A percentile compares a stretch with the other conserved stretches of the same genome.
phyloP scores from a whole-genome alignment of 2,797 vertebrate genomes.

The Dallia pectoralis region DNA sequence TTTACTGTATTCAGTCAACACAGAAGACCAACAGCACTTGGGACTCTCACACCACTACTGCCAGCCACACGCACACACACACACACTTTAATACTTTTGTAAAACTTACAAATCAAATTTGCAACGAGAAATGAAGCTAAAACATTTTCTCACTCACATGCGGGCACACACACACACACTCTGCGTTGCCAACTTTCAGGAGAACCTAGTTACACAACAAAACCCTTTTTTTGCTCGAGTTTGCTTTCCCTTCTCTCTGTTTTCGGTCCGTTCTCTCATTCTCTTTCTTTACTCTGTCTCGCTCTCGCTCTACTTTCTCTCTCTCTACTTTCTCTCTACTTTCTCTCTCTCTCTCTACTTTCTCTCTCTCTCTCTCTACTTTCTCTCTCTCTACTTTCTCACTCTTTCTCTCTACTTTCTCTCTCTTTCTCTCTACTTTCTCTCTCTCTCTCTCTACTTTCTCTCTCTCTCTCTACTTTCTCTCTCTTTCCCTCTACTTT shows the following conservation, averaged over 20 bases:
- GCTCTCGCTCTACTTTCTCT: background rate
- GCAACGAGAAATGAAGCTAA: too few species aligned
- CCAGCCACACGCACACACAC: background rate
- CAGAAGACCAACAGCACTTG: background rate
- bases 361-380: background rate
- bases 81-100: background rate
- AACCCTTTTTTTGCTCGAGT: background rate
- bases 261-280: background rate
- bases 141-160: background rate
- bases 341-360: background rate
- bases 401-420: background rate
- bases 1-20: background rate
- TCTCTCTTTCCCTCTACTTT: background rate
- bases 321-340: background rate
- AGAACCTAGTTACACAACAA: background rate
- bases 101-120: too few species aligned
- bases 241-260: background rate
- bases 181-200: background rate
- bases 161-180: background rate
- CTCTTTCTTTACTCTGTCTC: background rate
- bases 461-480: background rate
- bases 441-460: background rate
- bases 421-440: background rate
- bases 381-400: background rate
- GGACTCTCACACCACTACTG: slow-evolving; percentile 1